Percentiles rank a stretch among this genome's conserved stretches.
Conservation (phyloP, 2,888 invertebrate species). For the Andrena praecox region DNA sequence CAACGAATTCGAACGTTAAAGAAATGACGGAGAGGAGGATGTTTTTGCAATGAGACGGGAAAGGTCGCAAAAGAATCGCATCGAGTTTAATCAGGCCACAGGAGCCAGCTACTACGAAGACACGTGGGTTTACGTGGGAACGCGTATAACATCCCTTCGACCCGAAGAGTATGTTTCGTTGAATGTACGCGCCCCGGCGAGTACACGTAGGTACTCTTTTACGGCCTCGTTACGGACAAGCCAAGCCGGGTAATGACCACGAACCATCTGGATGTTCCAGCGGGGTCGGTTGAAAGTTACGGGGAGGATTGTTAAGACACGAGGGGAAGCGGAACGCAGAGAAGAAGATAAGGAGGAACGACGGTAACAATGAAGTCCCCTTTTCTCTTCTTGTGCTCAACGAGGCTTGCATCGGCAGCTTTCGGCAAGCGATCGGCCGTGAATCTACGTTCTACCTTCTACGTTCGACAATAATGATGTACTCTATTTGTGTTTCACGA, state of each 20-base stretch:
- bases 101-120: constrained; percentile 38
- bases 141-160: constrained; percentile 7
- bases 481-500: constrained; percentile 66
- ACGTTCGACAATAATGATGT: constrained; percentile 77
- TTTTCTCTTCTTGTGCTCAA: constrained; percentile 73
- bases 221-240: constrained; percentile 59
- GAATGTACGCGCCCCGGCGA: constrained; percentile 28
- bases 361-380: constrained; percentile 74
- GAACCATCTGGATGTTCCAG: constrained; percentile 46
- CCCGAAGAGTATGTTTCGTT: constrained; percentile 39
- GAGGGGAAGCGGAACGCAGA: background rate
- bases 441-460: constrained; percentile 64
- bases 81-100: constrained; percentile 55
- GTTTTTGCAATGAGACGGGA: constrained; percentile 29
- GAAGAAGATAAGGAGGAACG: constrained; percentile 26
- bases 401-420: constrained; percentile 74
- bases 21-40: background rate
- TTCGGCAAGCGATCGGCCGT: constrained; percentile 77
- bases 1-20: background rate
- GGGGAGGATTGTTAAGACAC: constrained; percentile 58
- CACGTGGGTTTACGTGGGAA: background rate
- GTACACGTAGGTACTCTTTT: constrained; percentile 38
- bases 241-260: constrained; percentile 61
- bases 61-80: constrained; percentile 42
- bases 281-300: constrained; percentile 57